phyloP scores from a whole-genome alignment of 1,140 invertebrate genomes.

The Idris sp. region DNA sequence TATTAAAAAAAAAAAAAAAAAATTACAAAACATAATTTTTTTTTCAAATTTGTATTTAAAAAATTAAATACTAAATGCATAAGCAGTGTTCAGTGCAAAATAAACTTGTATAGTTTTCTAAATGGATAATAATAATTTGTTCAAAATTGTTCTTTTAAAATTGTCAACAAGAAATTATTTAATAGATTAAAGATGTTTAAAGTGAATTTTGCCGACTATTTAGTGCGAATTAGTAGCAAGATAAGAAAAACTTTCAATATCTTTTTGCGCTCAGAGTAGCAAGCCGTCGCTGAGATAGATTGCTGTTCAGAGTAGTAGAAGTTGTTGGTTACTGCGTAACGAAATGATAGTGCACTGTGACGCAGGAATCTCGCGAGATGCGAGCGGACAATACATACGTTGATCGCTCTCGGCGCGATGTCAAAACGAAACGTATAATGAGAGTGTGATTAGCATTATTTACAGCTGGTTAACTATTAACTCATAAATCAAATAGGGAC shows the following conservation, averaged over 20 bases:
- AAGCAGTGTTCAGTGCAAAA: no score
- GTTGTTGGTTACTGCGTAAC: conserved; percentile 49
- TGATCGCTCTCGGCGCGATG: conserved; percentile 54
- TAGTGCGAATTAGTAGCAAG: conserved; percentile 4
- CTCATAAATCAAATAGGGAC: conserved; percentile 75
- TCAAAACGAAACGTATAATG: conserved; percentile 74
- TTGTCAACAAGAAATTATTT: no score
- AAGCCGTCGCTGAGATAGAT: conserved; percentile 32
- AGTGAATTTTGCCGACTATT: conserved; percentile 27
- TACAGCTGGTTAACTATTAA: conserved; percentile 78
- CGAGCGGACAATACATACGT: conserved; percentile 72
- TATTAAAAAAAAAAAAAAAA: no score
- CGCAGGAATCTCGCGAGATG: conserved; percentile 61
- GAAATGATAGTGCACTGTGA: conserved; percentile 39
- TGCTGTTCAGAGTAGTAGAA: conserved; percentile 27
- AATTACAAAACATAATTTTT: no score
- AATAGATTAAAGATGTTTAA: conserved; percentile 4
- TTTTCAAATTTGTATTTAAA: no score
- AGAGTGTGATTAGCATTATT: conserved; percentile 79
- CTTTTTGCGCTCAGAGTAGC: conserved; percentile 41
- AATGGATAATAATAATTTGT: no score
- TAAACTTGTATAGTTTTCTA: neutral
- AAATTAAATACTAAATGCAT: no score
- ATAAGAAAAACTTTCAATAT: conserved; percentile 33
- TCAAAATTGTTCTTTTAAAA: neutral